Percentiles rank a stretch among this genome's conserved stretches.
Evolutionary conservation across 2,797 vertebrate species (phyloP).

Genomic region (Arvicola amphibius): DNA sequence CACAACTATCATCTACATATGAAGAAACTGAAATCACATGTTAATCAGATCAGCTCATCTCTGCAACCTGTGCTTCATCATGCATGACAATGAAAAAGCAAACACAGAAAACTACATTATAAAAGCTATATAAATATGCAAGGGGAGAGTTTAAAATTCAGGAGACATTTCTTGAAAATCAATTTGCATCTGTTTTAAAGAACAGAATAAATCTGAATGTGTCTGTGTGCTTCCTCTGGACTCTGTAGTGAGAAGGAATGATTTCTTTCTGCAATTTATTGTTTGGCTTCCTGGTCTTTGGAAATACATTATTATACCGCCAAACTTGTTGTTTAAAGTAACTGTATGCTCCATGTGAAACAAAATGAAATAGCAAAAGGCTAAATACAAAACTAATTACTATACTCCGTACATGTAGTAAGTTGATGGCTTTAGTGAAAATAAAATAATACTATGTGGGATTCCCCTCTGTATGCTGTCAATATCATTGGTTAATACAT

Average conservation of each 20-base stretch:
- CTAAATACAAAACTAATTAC: neutral
- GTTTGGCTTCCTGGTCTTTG: neutral
- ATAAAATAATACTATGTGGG: neutral
- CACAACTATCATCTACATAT: neutral
- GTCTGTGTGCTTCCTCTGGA: neutral
- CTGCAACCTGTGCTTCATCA: neutral
- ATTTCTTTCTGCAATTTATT: neutral
- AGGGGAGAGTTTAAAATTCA: neutral
- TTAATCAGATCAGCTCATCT: neutral
- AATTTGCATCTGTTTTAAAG: constrained; percentile 29
- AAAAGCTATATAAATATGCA: neutral
- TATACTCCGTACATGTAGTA: neutral
- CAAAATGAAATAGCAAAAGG: neutral
- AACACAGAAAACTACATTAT: neutral
- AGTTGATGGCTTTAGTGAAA: constrained; percentile 12
- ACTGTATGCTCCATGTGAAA: constrained; percentile 29
- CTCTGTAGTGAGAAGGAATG: neutral
- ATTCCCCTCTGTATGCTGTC: too few species aligned
- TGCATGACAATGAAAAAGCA: neutral
- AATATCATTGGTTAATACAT: neutral
- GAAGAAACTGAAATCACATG: neutral
- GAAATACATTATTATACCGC: constrained; percentile 1
- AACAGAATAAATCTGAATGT: neutral
- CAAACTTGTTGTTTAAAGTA: neutral
- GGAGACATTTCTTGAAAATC: neutral